These are phyloP conservation scores for Synanthedon myopaeformis DNA, from an alignment of 2,888 invertebrate species.

Conservation along the genomic window DNA sequence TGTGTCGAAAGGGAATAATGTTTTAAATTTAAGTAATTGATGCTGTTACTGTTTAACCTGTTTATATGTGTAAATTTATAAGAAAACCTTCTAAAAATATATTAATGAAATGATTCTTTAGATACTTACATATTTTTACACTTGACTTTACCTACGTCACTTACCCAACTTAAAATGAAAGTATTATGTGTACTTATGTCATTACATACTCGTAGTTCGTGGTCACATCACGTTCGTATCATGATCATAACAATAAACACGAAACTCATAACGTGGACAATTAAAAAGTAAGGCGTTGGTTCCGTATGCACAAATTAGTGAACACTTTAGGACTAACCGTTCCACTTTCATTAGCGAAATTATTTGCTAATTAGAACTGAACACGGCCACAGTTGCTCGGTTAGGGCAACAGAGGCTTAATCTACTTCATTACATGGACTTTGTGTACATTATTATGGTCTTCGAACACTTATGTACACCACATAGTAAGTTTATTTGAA, in stretches of 20 bases:
- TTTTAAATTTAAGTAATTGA: too few relatives aligned
- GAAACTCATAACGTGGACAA: conserved; percentile 19
- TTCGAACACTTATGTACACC: conserved; percentile 5
- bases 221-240: conserved; percentile 16
- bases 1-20: too few relatives aligned
- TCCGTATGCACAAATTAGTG: conserved; percentile 26
- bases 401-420: conserved; percentile 37
- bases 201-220: conserved; percentile 10
- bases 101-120: too few relatives aligned
- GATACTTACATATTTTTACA: too few relatives aligned
- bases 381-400: conserved; percentile 35
- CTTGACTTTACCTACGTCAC: background rate
- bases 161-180: background rate
- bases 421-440: conserved; percentile 46
- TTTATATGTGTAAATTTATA: too few relatives aligned
- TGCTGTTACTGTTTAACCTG: too few relatives aligned
- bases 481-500: too few relatives aligned
- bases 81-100: too few relatives aligned
- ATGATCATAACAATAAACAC: conserved; percentile 8
- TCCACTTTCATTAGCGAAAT: conserved; percentile 51
- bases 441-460: conserved; percentile 42
- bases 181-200: background rate
- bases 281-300: background rate
- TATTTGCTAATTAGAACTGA: conserved; percentile 55
- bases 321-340: conserved; percentile 18